Evolutionary conservation across 2,888 invertebrate species (phyloP), one percentile per base, ranked within the genome.

Genomic region (Mesoligia furuncula): DNA sequence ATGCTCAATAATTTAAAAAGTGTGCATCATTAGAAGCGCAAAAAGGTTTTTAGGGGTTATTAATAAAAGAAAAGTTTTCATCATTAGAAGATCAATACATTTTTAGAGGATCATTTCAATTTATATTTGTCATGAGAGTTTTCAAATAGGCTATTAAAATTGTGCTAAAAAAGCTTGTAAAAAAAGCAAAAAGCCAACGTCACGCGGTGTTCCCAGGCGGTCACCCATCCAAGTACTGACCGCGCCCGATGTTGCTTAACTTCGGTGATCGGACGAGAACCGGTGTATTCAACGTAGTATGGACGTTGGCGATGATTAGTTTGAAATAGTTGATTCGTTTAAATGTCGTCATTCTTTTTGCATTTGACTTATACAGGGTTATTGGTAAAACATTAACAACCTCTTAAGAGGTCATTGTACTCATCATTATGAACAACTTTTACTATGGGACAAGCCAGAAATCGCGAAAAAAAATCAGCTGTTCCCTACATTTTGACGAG

Each of bases 211-310:
- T 95, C 94, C 94, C 94, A 94, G 93, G 95, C 94, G 94, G 95
- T 95, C 95, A 95, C 95, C 95, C 95, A 95, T 95, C 95, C 94
- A 95, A 95, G 95, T 95, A 95, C 95, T 95, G 94, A 95, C 94
- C 93, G 91, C 95, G 95, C 95, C 95, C 95, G 94, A 95, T 93
- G 95, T 94, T 95, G 95, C 94, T 95, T 95, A 94, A 95, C 95
- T 95, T 95, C 95, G 95, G 95, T 95, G 95, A 95, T 95, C 95
- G 95, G 95, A 95, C 95, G 95, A 95, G 95, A 95, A 95, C 94
- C 95, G 94, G 95, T 95, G 95, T 94, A 87, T 94, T 95, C 94
- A 95, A 94, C 94, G 91, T 95, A 91, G 95, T 95, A 94, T 95
- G 95, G 93, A 94, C 81, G 83, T 83, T 83, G 83, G 86, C 88